Percentiles rank a stretch among this genome's conserved stretches.
phyloP scores from a whole-genome alignment of 2,797 vertebrate species.

The Hyperoplus immaculatus region DNA sequence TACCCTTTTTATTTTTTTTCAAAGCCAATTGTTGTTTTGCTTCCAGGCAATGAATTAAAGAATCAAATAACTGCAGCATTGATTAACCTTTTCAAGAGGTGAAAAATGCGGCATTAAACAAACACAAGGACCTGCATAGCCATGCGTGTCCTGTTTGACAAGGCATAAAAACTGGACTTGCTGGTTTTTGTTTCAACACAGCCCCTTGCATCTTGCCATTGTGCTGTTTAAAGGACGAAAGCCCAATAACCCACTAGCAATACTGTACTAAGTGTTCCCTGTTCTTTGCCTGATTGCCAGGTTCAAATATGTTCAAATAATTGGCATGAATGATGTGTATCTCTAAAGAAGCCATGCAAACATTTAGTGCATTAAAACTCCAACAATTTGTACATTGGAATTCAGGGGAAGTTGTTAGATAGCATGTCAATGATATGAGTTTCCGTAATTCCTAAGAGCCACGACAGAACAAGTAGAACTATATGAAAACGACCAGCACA shows the following conservation, averaged over 20 bases:
- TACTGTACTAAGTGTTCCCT: neutral
- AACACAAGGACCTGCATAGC: neutral
- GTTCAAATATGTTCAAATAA: slow-evolving; percentile 7
- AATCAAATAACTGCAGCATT: neutral
- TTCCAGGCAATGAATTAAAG: neutral
- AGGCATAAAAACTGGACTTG: slow-evolving; percentile 12
- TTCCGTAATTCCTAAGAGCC: neutral
- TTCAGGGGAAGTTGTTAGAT: neutral
- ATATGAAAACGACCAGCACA: neutral
- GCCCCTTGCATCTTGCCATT: neutral
- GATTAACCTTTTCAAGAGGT: neutral
- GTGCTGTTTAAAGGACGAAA: neutral
- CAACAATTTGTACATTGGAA: neutral
- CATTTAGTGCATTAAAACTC: neutral
- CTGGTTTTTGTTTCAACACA: slow-evolving; percentile 13
- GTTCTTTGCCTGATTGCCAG: neutral
- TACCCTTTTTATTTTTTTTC: neutral
- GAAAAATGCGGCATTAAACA: neutral
- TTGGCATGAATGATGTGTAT: too few species aligned
- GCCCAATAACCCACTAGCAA: too few species aligned
- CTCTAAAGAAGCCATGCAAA: neutral
- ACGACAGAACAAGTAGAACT: neutral
- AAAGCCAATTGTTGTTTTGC: neutral
- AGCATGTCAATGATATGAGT: neutral
- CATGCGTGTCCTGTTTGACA: slow-evolving; percentile 7